Conservation (phyloP, 2,797 vertebrate species). For the Melanogrammus aeglefinus region DNA sequence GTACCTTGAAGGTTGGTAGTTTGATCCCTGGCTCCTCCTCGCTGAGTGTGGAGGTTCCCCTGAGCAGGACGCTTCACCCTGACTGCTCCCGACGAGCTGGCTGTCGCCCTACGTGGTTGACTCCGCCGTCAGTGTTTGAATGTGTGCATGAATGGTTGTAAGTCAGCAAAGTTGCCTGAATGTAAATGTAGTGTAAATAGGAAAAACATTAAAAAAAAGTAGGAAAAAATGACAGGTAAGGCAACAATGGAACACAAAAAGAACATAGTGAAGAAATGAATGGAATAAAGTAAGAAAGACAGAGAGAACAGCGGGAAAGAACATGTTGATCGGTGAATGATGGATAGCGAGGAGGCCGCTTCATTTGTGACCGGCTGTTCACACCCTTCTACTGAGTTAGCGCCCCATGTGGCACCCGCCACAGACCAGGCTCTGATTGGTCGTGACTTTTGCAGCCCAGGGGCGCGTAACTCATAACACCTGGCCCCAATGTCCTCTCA, state of each 20-base stretch:
- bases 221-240: too few relatives aligned
- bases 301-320: background rate
- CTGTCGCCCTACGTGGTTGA: too few relatives aligned
- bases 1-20: too few relatives aligned
- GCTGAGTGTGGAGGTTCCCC: too few relatives aligned
- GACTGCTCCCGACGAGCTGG: too few relatives aligned
- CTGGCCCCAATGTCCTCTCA: background rate
- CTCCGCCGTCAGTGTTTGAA: too few relatives aligned
- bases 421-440: background rate
- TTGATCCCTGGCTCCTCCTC: too few relatives aligned
- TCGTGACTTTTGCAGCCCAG: background rate
- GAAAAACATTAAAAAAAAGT: background rate
- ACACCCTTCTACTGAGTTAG: background rate
- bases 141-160: too few relatives aligned
- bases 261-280: background rate
- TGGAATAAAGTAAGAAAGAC: background rate
- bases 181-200: background rate
- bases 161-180: too few relatives aligned
- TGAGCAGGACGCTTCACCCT: too few relatives aligned
- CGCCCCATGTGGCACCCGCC: background rate
- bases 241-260: background rate
- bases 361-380: conserved; percentile 3
- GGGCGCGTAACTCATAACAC: background rate
- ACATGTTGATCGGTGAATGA: background rate
- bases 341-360: background rate